phyloP scores from a whole-genome alignment of 1,140 invertebrate species.

The Pentalonia nigronervosa region DNA sequence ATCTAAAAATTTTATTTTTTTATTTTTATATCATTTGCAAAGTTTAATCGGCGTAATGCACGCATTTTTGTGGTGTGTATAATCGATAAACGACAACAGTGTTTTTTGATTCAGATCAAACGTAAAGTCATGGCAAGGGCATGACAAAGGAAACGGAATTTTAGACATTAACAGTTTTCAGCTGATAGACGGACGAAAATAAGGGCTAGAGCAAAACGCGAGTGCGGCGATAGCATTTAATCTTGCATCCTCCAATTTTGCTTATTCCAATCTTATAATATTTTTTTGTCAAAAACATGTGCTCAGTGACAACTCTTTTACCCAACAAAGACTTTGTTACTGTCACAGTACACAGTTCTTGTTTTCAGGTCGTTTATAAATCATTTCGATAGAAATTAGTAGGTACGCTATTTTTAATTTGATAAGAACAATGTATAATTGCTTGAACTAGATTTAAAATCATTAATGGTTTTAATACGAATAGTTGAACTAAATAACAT shows the following conservation, averaged over 20 bases:
- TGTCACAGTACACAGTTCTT: not conserved
- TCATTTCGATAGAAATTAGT: not conserved
- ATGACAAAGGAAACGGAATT: not conserved
- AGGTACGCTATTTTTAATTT: not conserved
- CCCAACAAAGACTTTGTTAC: not conserved
- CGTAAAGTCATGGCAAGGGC: not conserved
- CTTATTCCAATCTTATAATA: not conserved
- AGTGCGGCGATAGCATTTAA: not conserved
- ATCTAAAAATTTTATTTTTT: not conserved
- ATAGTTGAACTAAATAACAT: not conserved
- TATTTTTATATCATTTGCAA: no score
- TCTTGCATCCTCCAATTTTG: not conserved
- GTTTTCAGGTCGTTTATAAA: not conserved
- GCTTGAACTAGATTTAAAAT: not conserved
- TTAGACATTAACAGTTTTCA: not conserved
- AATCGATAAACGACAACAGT: not conserved
- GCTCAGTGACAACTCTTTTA: not conserved
- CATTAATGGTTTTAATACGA: not conserved
- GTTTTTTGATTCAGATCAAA: not conserved
- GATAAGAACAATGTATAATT: not conserved
- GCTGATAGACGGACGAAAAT: not conserved
- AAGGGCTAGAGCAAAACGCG: not conserved
- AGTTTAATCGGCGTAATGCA: not conserved
- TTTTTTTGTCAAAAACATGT: not conserved
- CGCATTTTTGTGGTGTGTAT: not conserved